Base-by-base conservation (phyloP, 2,888 invertebrate species). In the Drosophila rellima region DNA sequence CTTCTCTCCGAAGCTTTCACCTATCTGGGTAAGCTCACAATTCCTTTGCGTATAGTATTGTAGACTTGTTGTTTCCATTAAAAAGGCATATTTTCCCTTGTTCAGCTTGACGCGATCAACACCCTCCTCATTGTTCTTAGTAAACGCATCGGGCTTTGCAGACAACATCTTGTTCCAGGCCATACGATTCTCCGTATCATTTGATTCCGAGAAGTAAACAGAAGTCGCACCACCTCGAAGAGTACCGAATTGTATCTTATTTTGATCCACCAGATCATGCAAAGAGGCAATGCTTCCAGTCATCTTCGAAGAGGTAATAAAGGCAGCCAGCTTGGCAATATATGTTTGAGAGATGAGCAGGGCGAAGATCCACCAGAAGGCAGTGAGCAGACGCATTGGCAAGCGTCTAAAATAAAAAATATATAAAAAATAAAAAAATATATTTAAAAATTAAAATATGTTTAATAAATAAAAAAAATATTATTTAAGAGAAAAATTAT, bases 61-160 rank as follows among this genome's bases (percentile, higher is more conserved):
- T 78, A 99, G 96, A 40, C 96, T 96, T 0, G 98, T 96, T 18
- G 98, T 98, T 93, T 99, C 99, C 97, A 99, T 98, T 59, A 99
- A 95, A 91, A 97, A 99, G 1, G 98, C 99, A 91, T 97, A 99
- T 74, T 94, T 95, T 11, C 95, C 95, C 84, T 95, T 95, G 60
- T 94, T 95, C 83, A 94, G 94, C 37, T 94, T 91, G 0, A 98
- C 98, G 18, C 97, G 94, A 54, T 96, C 95, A 5, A 97, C 96
- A 0, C 98, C 99, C 86, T 97, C 97, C 2, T 95, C 94, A 89
- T 98, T 98, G 83, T 93, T 94, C 31, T 93, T 93, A 1, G 95
- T 95, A 90, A 98, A 98, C 0, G 97, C 97, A 10, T 95, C 94
- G 0, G 98, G 97, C 62, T 95, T 95, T 0, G 96, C 94, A 7